phyloP scores from a whole-genome alignment of 2,888 invertebrate species.

The Empis stercorea region DNA sequence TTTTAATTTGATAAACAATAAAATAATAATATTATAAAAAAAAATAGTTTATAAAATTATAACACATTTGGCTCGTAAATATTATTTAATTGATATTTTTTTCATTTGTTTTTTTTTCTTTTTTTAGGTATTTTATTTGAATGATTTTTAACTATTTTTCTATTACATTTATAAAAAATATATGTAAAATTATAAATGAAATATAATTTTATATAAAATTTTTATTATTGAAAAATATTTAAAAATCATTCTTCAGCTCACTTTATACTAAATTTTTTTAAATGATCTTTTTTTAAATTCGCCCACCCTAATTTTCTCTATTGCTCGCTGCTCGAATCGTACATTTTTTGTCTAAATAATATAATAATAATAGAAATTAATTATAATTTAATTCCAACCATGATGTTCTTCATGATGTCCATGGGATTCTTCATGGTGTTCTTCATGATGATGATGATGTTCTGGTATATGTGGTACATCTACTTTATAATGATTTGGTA shows the following conservation, averaged over 20 bases:
- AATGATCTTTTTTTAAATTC: too few relatives aligned
- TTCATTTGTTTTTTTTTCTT: too few relatives aligned
- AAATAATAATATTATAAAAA: not conserved
- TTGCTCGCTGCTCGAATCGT: too few relatives aligned
- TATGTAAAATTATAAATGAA: conserved; percentile 8
- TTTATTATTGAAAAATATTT: too few relatives aligned
- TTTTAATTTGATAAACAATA: not conserved
- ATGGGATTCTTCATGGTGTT: conserved; percentile 36
- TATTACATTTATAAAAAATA: conserved; percentile 7
- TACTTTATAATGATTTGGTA: conserved; percentile 50
- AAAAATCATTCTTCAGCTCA: conserved; percentile 1
- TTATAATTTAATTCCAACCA: not conserved
- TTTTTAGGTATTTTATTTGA: conserved; percentile 14
- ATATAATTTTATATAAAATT: not conserved
- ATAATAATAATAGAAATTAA: too few relatives aligned
- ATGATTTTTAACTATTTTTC: not conserved
- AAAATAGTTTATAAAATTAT: conserved; percentile 21
- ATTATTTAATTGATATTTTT: conserved; percentile 16
- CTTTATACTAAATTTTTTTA: conserved; percentile 5
- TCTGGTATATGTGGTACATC: conserved; percentile 36
- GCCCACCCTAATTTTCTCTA: too few relatives aligned
- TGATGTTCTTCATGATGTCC: conserved; percentile 22
- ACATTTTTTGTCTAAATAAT: too few relatives aligned
- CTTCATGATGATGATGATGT: conserved; percentile 38
- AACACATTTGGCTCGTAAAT: conserved; percentile 36